These are phyloP conservation scores for Trichogramma dendrolimi DNA, from an alignment of 2,888 invertebrate genomes.

Conservation along the genomic window DNA sequence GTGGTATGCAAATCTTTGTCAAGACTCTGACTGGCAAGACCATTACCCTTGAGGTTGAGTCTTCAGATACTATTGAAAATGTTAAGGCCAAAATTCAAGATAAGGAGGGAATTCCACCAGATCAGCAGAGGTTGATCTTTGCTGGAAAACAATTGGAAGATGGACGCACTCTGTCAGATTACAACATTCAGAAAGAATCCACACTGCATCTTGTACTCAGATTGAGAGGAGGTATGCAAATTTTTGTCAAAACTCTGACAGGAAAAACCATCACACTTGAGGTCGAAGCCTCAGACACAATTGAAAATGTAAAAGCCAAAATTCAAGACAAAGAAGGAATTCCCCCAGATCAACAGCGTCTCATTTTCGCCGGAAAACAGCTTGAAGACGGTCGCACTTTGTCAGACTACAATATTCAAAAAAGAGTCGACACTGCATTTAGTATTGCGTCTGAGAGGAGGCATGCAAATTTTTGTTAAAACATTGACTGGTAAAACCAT, in stretches of 20 bases:
- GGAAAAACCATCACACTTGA: constrained; percentile 39
- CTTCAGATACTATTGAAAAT: constrained; percentile 91
- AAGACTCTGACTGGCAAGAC: constrained; percentile 93
- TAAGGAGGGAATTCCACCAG: constrained; percentile 64
- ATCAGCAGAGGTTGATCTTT: constrained; percentile 37
- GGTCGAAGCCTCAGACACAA: constrained; percentile 34
- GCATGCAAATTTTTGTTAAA: constrained; percentile 27
- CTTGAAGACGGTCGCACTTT: constrained; percentile 91
- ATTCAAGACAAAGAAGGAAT: constrained; percentile 55
- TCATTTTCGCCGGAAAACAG: constrained; percentile 94
- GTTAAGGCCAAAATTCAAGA: constrained; percentile 91
- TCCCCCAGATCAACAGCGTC: constrained; percentile 80
- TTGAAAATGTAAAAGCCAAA: constrained; percentile 35
- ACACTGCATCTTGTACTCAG: constrained; percentile 35
- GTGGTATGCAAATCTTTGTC: constrained; percentile 70
- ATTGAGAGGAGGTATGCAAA: constrained; percentile 38
- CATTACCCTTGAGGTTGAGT: constrained; percentile 89
- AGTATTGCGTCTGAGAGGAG: constrained; percentile 35
- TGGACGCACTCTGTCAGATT: constrained; percentile 35
- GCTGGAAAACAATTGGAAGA: constrained; percentile 38
- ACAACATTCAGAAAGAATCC: constrained; percentile 38
- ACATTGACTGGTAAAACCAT: constrained; percentile 34
- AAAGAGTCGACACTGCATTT: constrained; percentile 38
- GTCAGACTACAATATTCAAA: constrained; percentile 90
- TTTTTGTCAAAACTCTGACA: constrained; percentile 37